Percentiles rank a stretch among this genome's conserved stretches.
Evolutionary conservation across 1,140 invertebrate species (phyloP).

Genomic region (Camponotus vicinus): DNA sequence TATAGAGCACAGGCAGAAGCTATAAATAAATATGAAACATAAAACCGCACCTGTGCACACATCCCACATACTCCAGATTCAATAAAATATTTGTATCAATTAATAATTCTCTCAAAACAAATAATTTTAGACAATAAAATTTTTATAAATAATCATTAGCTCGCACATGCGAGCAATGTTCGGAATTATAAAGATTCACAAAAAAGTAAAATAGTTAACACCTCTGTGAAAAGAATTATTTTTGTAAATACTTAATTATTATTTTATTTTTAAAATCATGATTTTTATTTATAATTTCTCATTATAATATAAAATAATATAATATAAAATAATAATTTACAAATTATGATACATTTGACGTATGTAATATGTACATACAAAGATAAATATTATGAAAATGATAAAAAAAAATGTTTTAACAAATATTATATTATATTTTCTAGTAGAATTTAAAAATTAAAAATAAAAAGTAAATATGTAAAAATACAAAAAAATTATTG

Average conservation of each 20-base stretch:
- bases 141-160: not conserved
- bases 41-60: not conserved
- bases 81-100: conserved; percentile 22
- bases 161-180: not conserved
- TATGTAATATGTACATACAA: not conserved
- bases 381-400: not conserved
- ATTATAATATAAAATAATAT: not conserved
- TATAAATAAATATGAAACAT: conserved; percentile 36
- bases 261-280: not conserved
- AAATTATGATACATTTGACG: not conserved
- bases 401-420: not conserved
- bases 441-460: too few species aligned
- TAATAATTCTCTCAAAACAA: conserved; percentile 4
- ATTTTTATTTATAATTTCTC: not conserved
- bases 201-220: not conserved
- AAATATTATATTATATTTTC: not conserved
- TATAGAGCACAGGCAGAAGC: conserved; percentile 6
- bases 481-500: not conserved
- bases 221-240: not conserved
- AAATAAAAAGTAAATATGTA: too few species aligned
- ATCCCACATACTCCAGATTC: not conserved
- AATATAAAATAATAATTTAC: not conserved
- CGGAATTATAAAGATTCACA: not conserved
- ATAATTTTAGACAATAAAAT: conserved; percentile 7
- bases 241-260: not conserved